A percentile compares a stretch with the other conserved stretches of the same genome.
phyloP scores from a whole-genome alignment of 2,113 vertebrate species.

The Pipa parva region DNA sequence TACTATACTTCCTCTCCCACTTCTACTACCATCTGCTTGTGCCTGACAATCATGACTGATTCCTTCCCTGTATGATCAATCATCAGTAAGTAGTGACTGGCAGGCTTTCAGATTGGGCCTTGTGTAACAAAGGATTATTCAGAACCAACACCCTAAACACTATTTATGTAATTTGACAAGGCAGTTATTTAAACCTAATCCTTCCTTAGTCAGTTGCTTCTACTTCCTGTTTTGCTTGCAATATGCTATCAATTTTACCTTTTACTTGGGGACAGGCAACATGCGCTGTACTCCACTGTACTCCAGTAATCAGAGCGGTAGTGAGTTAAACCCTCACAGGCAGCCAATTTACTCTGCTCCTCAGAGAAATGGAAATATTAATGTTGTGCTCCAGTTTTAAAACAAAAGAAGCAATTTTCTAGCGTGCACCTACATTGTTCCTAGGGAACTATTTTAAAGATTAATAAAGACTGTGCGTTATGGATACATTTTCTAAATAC shows the following conservation, averaged over 20 bases:
- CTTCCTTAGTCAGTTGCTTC: slow-evolving; percentile 7
- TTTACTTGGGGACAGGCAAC: neutral
- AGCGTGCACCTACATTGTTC: neutral
- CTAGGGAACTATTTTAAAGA: too few relatives aligned
- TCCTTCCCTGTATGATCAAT: neutral
- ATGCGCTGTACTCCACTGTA: neutral
- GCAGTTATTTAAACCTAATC: slow-evolving; percentile 1
- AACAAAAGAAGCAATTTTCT: neutral
- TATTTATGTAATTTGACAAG: neutral
- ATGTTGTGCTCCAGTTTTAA: neutral
- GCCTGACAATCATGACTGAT: neutral
- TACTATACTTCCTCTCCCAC: too few relatives aligned
- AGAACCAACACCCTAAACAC: slow-evolving; percentile 2
- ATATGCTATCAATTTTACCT: neutral
- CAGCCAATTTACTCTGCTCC: neutral
- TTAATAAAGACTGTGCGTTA: too few relatives aligned
- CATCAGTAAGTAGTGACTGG: neutral
- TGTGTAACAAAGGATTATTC: neutral
- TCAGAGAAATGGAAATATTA: neutral
- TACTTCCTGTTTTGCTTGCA: slow-evolving; percentile 20
- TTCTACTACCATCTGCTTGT: too few relatives aligned
- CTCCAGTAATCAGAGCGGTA: slow-evolving; percentile 5
- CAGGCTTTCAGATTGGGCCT: neutral
- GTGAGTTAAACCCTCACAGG: neutral
- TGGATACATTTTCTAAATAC: too few relatives aligned